phyloP scores from a whole-genome alignment of 1,140 invertebrate genomes.

The Diorhabda carinulata region DNA sequence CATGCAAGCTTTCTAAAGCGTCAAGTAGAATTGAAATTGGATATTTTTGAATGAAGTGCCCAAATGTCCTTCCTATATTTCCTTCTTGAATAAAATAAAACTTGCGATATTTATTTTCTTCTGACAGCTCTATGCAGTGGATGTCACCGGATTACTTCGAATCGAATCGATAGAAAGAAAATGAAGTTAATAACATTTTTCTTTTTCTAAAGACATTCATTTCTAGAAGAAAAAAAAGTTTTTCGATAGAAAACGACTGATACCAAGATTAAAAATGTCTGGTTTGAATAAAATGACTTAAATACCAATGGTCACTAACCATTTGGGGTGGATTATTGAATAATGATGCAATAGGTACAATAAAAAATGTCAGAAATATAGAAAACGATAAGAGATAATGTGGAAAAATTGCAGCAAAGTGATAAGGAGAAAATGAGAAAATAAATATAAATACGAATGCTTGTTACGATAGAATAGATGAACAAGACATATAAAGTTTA shows the following conservation, averaged over 20 bases:
- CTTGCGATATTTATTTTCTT: neutral
- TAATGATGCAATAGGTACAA: no score
- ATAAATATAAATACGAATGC: no score
- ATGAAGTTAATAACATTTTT: constrained; percentile 3
- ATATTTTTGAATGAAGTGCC: constrained; percentile 18
- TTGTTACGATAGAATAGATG: no score
- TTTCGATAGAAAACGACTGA: neutral
- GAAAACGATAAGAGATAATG: no score
- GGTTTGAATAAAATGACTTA: no score
- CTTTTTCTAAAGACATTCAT: neutral
- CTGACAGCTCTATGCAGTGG: constrained; percentile 1
- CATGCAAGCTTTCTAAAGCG: constrained; percentile 14
- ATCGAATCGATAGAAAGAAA: neutral
- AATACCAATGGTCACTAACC: no score
- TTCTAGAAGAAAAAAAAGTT: neutral
- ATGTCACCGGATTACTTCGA: neutral
- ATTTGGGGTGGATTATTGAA: no score
- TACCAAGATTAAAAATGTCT: neutral
- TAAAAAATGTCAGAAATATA: no score
- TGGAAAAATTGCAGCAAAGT: no score
- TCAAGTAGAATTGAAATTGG: constrained; percentile 17
- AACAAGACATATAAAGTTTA: no score
- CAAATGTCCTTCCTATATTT: constrained; percentile 11
- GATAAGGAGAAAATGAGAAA: no score
- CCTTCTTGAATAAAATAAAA: constrained; percentile 3